These are phyloP conservation scores for Adelges cooleyi DNA, from an alignment of 1,140 invertebrate genomes.

Conservation along the genomic window DNA sequence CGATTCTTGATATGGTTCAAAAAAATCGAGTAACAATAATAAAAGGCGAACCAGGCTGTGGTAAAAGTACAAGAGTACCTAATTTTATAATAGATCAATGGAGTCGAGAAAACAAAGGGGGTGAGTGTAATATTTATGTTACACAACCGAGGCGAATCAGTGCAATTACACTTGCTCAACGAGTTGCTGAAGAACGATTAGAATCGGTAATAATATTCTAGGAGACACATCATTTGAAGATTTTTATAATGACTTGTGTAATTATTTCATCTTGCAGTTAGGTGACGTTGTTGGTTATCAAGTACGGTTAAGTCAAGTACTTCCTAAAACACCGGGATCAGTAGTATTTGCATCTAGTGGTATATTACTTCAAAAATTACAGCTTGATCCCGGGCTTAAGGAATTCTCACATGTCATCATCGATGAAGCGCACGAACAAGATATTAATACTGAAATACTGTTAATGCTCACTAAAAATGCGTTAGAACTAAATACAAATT, in stretches of 20 bases:
- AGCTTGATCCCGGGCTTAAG: conserved; percentile 52
- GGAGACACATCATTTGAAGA: background rate
- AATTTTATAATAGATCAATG: conserved; percentile 60
- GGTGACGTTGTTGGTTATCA: conserved; percentile 56
- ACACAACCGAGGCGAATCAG: conserved; percentile 87
- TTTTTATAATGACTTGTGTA: background rate
- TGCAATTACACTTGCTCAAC: conserved; percentile 73
- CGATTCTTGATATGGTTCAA: conserved; percentile 36
- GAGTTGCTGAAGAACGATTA: conserved; percentile 69
- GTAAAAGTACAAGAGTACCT: conserved; percentile 62
- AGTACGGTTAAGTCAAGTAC: conserved; percentile 55
- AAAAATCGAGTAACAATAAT: conserved; percentile 37
- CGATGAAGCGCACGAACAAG: conserved; percentile 74
- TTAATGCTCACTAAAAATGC: conserved; percentile 70
- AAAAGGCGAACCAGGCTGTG: conserved; percentile 42
- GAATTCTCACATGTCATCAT: conserved; percentile 59
- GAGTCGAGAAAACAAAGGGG: conserved; percentile 52
- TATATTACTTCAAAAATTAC: conserved; percentile 56
- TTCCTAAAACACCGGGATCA: conserved; percentile 46
- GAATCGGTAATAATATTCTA: conserved; percentile 64
- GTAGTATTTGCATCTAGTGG: conserved; percentile 77
- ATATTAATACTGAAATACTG: conserved; percentile 62
- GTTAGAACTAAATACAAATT: conserved; percentile 55
- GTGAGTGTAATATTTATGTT: conserved; percentile 66
- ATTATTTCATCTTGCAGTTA: conserved; percentile 28